Conservation (phyloP, 2,797 vertebrate species). For the Liasis olivaceus region DNA sequence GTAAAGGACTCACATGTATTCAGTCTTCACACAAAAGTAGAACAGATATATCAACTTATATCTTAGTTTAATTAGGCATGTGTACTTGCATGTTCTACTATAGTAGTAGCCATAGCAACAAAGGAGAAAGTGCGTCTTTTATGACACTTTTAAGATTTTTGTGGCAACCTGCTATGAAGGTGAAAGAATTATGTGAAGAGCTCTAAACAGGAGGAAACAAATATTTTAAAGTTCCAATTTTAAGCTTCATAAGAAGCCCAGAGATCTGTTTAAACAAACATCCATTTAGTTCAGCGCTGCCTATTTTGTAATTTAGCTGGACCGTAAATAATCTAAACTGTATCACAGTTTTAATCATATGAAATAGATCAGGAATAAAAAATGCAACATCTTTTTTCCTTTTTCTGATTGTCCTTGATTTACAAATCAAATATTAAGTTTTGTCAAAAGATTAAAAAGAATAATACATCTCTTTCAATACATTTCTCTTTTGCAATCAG, state of each 20-base stretch:
- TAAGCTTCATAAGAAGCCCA: background rate
- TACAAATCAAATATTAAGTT: slow-evolving; percentile 3
- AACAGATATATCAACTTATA: background rate
- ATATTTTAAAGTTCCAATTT: background rate
- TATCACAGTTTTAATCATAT: background rate
- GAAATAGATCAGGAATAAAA: accelerated
- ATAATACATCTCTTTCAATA: background rate
- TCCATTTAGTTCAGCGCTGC: background rate
- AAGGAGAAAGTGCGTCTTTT: background rate
- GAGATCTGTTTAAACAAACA: background rate
- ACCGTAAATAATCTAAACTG: background rate
- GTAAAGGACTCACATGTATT: background rate
- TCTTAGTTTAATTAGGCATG: background rate
- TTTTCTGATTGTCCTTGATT: background rate
- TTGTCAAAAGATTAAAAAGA: background rate
- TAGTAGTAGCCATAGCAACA: background rate
- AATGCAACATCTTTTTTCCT: background rate
- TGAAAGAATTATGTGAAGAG: background rate
- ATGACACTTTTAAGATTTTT: background rate
- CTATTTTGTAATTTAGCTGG: background rate
- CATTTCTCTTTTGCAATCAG: background rate
- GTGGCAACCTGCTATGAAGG: background rate
- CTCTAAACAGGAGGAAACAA: background rate
- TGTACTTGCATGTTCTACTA: background rate
- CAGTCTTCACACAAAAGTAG: background rate